Evolutionary conservation across 2,888 invertebrate species (phyloP), one percentile per base, ranked within the genome.

Genomic region (Diarsia rubi): DNA sequence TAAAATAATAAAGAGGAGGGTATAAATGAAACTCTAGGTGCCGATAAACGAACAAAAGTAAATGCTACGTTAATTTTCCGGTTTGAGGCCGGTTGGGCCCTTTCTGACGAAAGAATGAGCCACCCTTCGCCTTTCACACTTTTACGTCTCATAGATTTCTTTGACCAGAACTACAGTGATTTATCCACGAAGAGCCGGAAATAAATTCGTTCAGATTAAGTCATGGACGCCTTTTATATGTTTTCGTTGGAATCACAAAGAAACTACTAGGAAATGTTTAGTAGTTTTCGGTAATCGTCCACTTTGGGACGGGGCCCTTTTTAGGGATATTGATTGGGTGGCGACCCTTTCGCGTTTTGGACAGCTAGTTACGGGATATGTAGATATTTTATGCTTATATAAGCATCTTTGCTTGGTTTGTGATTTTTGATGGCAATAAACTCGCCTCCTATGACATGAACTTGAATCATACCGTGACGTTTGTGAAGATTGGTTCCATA

Each of bases 21-120:
- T 86, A 86, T 85, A 90, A 90, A 91, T 90, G 86, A 84, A 85
- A 81, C 77, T 88, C 86, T 87, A 84, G 84, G 86, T 87, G 84
- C 86, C 88, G 88, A 89, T 91, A 89, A 91, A 90, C 88, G 93
- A 90, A 92, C 92, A 92, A 93, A 93, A 92, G 91, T 92, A 85
- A 91, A 91, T 90, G 90, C 87, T 87, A 88, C 90, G 92, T 94
- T 95, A 95, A 95, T 95, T 95, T 95, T 95, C 95, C 95, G 95
- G 95, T 93, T 92, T 91, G 90, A 81, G 86, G 83, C 73, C 81
- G 83, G 69, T 42, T 72, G 67, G 86, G 84, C 77, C 88, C 86
- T 88, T 89, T 89, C 77, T 85, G 88, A 81, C 80, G 77, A 75
- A 88, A 88, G 88, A 91, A 89, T 87, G 86, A 83, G 84, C 27